Evolutionary conservation across 2,113 vertebrate species (phyloP).

Genomic region (Eidolon helvum): DNA sequence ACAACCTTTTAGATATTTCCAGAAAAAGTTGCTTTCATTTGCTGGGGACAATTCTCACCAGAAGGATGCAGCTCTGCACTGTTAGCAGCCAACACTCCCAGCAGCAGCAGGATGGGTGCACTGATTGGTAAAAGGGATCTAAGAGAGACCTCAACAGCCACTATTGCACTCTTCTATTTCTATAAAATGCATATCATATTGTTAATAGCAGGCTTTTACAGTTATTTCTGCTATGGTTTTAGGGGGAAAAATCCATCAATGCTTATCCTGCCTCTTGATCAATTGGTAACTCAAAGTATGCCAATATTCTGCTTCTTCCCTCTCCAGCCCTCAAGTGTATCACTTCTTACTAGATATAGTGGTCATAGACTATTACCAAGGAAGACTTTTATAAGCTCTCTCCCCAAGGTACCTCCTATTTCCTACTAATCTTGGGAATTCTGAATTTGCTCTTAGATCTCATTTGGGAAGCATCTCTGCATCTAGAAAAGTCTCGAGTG

Average conservation of each 20-base stretch:
- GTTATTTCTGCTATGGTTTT: background rate
- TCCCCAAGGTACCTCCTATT: background rate
- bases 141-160: background rate
- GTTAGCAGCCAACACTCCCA: background rate
- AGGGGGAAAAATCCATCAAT: background rate
- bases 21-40: background rate
- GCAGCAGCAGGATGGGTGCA: background rate
- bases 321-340: background rate
- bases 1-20: background rate
- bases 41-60: background rate
- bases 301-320: background rate
- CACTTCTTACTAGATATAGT: background rate
- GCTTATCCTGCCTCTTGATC: background rate
- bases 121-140: background rate
- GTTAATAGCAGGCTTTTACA: background rate
- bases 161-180: background rate
- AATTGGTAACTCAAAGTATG: background rate
- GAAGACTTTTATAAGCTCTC: background rate
- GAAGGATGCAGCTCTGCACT: background rate
- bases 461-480: background rate
- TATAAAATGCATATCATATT: background rate
- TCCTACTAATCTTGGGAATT: background rate
- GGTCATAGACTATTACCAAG: background rate
- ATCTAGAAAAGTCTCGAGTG: background rate
- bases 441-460: background rate